These are phyloP conservation scores for Prunella strophiata DNA, from an alignment of 2,797 vertebrate species.

Conservation along the genomic window DNA sequence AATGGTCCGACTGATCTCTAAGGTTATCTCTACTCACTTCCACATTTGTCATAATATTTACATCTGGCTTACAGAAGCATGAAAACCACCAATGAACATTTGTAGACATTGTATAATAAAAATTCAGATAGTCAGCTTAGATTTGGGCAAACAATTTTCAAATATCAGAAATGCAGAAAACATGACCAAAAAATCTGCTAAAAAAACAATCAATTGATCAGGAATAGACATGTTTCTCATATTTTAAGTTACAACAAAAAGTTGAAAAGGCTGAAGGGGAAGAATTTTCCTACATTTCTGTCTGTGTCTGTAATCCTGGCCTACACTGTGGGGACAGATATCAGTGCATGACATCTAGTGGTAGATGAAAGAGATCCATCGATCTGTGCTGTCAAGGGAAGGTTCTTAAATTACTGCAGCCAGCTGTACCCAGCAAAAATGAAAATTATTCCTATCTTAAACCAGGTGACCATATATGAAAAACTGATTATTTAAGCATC, in stretches of 20 bases:
- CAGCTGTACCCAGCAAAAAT: not conserved
- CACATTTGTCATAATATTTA: not conserved
- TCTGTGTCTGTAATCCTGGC: not conserved
- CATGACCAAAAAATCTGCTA: not conserved
- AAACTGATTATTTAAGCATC: not conserved
- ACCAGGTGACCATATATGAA: not conserved
- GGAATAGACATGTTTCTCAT: not conserved
- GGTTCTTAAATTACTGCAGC: not conserved
- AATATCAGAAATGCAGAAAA: not conserved
- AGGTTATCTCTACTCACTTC: not conserved
- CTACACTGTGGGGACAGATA: not conserved
- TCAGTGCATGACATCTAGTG: conserved; percentile 63
- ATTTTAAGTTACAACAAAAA: not conserved
- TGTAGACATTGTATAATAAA: not conserved
- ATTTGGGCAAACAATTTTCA: not conserved
- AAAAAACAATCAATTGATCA: not conserved
- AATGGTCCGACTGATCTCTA: not conserved
- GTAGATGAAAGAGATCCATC: not conserved
- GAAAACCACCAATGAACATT: not conserved
- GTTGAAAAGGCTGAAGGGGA: not conserved
- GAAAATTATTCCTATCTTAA: not conserved
- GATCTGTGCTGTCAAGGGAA: not conserved
- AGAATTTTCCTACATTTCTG: not conserved
- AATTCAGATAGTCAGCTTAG: not conserved
- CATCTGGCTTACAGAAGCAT: rapidly evolving